phyloP scores from a whole-genome alignment of 2,797 vertebrate genomes.

The Aldrovandia affinis region DNA sequence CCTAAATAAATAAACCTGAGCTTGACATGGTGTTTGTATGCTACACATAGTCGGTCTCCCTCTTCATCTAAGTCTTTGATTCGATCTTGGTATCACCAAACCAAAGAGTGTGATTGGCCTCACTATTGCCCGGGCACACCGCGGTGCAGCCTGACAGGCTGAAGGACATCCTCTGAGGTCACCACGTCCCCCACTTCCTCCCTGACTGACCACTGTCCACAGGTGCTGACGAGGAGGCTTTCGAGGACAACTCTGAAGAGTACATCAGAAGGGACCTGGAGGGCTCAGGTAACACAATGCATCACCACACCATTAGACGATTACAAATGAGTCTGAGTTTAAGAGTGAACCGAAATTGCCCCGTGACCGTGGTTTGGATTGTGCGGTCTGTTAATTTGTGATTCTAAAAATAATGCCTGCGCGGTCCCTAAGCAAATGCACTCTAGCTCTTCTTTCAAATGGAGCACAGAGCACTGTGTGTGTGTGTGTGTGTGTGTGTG shows the following conservation, averaged over 20 bases:
- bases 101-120: no score
- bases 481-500: background rate
- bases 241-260: constrained; percentile 99
- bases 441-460: background rate
- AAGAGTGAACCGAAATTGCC: background rate
- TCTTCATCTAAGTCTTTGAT: no score
- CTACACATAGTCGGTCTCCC: no score
- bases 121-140: no score
- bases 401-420: background rate
- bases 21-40: no score
- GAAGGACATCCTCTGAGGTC: no score
- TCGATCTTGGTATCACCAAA: no score
- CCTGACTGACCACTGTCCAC: constrained; percentile 1
- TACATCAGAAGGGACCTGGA: constrained; percentile 97
- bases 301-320: background rate
- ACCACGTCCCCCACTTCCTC: no score
- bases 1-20: no score
- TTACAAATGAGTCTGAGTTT: no score
- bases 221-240: constrained; percentile 98
- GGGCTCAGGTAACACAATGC: constrained; percentile 85
- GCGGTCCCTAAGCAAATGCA: background rate
- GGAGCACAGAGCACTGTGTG: background rate
- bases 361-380: background rate
- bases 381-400: background rate
- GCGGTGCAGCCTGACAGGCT: no score